Conservation (phyloP, 2,797 vertebrate genomes). For the Atherinosoma microstoma region DNA sequence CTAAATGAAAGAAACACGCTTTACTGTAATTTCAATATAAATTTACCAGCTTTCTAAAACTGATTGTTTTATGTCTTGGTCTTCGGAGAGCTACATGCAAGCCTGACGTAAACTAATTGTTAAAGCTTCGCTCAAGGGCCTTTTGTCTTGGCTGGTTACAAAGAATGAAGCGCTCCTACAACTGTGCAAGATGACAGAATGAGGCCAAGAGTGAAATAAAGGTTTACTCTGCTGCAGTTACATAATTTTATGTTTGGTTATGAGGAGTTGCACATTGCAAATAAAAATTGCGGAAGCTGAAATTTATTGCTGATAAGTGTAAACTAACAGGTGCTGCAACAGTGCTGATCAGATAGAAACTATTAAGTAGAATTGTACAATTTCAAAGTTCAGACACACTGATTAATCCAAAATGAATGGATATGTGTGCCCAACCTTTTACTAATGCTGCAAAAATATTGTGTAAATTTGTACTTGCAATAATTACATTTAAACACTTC, state of each 20-base stretch:
- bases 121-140: conserved; percentile 47
- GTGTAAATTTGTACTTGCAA: neutral
- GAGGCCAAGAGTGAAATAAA: conserved; percentile 60
- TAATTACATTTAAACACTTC: neutral
- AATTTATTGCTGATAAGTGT: conserved; percentile 5
- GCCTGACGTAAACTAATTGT: conserved; percentile 35
- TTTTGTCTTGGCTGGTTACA: conserved; percentile 47
- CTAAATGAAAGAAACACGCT: conserved; percentile 4
- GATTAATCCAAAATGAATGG: neutral
- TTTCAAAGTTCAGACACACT: neutral
- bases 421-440: neutral
- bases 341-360: neutral
- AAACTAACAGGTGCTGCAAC: conserved; percentile 13
- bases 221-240: conserved; percentile 70
- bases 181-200: conserved; percentile 73
- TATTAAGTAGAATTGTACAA: neutral
- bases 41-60: conserved; percentile 1
- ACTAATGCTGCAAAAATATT: neutral
- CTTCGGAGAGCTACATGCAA: conserved; percentile 11
- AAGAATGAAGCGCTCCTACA: conserved; percentile 21
- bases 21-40: neutral
- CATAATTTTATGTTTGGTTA: conserved; percentile 69
- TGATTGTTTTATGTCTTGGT: neutral
- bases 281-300: conserved; percentile 2
- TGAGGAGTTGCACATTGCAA: conserved; percentile 37